Percentiles rank a stretch among this genome's conserved stretches.
phyloP scores from a whole-genome alignment of 2,797 vertebrate species.

The Acanthurus tractus region DNA sequence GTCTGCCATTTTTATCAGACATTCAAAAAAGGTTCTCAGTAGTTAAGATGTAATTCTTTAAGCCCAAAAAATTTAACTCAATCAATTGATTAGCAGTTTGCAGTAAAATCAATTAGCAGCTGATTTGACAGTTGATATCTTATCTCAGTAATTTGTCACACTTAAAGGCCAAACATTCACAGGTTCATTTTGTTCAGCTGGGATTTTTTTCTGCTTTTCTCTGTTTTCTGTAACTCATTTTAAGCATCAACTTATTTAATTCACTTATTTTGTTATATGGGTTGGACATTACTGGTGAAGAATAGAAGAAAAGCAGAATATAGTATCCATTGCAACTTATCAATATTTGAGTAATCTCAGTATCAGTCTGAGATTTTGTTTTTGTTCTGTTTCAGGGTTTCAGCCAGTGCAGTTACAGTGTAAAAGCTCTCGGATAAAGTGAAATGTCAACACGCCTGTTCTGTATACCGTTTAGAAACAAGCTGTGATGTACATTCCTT shows the following conservation, averaged over 20 bases:
- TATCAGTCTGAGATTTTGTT: no score
- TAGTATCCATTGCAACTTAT: background rate
- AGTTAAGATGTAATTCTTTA: background rate
- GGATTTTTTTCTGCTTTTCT: background rate
- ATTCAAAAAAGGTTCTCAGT: background rate
- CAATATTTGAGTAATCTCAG: background rate
- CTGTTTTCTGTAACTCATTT: background rate
- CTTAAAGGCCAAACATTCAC: background rate
- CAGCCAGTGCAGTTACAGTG: background rate
- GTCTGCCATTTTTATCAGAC: slow-evolving; percentile 1
- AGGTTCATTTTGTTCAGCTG: background rate
- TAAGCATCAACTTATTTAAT: no score
- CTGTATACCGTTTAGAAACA: background rate
- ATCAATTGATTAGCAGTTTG: background rate
- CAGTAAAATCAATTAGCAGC: background rate
- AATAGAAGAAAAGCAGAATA: background rate
- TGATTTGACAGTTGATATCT: background rate
- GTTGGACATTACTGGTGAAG: background rate
- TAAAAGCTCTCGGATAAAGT: background rate
- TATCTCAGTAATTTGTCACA: background rate
- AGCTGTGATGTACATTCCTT: background rate
- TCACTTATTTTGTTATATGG: background rate
- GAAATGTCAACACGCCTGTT: background rate
- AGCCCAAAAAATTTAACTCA: background rate
- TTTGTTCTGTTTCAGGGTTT: background rate